These are phyloP conservation scores for Deroplatys truncata DNA, from an alignment of 2,888 invertebrate species.

Conservation along the genomic window DNA sequence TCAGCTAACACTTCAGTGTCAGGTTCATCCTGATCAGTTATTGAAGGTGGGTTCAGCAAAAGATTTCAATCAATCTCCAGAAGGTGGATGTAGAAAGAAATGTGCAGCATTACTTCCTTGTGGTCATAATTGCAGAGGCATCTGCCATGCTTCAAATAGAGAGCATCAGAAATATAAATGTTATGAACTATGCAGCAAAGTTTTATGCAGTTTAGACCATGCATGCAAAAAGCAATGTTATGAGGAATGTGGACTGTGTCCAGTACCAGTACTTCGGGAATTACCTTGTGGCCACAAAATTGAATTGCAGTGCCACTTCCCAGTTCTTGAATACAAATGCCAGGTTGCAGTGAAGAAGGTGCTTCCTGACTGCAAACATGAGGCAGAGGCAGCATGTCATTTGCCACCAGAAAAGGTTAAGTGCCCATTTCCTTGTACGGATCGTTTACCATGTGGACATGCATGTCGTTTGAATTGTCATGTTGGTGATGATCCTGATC, in stretches of 20 bases:
- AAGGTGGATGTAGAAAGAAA: constrained; percentile 57
- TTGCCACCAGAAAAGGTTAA: constrained; percentile 39
- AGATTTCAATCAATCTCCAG: constrained; percentile 42
- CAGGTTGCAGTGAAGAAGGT: constrained; percentile 22
- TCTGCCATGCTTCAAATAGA: constrained; percentile 59
- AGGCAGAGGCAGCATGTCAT: constrained; percentile 47
- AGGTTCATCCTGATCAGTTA: constrained; percentile 45
- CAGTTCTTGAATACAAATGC: constrained; percentile 45
- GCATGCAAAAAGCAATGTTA: constrained; percentile 51
- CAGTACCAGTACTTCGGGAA: constrained; percentile 41
- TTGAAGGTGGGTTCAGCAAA: constrained; percentile 21
- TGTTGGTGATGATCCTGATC: constrained; percentile 54
- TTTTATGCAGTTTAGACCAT: constrained; percentile 48
- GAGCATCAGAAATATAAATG: constrained; percentile 52
- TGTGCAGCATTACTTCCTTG: constrained; percentile 55
- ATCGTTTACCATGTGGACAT: constrained; percentile 61
- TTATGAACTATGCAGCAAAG: constrained; percentile 22
- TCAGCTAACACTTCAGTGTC: constrained; percentile 49
- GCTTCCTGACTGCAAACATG: constrained; percentile 39
- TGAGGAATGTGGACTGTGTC: constrained; percentile 47
- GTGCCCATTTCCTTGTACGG: constrained; percentile 51
- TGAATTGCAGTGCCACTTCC: constrained; percentile 46
- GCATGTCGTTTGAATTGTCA: constrained; percentile 56
- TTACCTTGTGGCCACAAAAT: constrained; percentile 51
- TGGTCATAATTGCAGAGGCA: constrained; percentile 56